phyloP scores from a whole-genome alignment of 2,888 invertebrate species.

The Netelia inedita region DNA sequence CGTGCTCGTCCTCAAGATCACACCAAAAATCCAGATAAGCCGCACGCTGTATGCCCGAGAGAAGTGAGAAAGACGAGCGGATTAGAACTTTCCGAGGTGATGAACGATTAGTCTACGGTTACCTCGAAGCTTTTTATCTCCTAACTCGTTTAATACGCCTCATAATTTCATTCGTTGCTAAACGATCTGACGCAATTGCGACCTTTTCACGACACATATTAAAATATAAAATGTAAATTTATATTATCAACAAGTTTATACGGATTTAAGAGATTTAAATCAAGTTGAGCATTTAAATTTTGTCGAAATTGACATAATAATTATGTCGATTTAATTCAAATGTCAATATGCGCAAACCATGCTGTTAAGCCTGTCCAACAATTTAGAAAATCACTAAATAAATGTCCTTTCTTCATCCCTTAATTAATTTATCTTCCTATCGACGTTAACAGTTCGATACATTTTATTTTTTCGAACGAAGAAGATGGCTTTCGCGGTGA shows the following conservation, averaged over 20 bases:
- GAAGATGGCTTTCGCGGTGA: not conserved
- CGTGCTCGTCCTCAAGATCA: slow-evolving; percentile 42
- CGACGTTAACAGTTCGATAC: too few relatives aligned
- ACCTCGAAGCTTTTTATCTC: slow-evolving; percentile 18
- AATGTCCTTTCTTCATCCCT: too few relatives aligned
- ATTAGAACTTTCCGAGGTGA: slow-evolving; percentile 63
- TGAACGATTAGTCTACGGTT: slow-evolving; percentile 61
- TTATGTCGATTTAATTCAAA: too few relatives aligned
- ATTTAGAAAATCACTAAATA: too few relatives aligned
- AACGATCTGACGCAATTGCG: slow-evolving; percentile 39
- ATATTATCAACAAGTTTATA: too few relatives aligned
- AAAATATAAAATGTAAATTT: not conserved
- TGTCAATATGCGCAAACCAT: too few relatives aligned
- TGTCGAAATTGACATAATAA: too few relatives aligned
- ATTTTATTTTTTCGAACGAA: too few relatives aligned
- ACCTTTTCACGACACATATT: not conserved
- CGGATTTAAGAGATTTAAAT: too few relatives aligned
- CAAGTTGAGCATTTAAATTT: too few relatives aligned
- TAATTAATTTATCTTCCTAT: too few relatives aligned
- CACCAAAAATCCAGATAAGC: slow-evolving; percentile 75
- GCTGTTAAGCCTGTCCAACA: too few relatives aligned
- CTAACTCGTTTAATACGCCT: slow-evolving; percentile 20
- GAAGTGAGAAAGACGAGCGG: slow-evolving; percentile 40
- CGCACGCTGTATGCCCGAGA: slow-evolving; percentile 24
- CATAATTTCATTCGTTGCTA: slow-evolving; percentile 36